Evolutionary conservation across 2,888 invertebrate genomes (phyloP), one percentile per base, ranked within the genome.

Genomic region (Caenorhabditis sulstoni): DNA sequence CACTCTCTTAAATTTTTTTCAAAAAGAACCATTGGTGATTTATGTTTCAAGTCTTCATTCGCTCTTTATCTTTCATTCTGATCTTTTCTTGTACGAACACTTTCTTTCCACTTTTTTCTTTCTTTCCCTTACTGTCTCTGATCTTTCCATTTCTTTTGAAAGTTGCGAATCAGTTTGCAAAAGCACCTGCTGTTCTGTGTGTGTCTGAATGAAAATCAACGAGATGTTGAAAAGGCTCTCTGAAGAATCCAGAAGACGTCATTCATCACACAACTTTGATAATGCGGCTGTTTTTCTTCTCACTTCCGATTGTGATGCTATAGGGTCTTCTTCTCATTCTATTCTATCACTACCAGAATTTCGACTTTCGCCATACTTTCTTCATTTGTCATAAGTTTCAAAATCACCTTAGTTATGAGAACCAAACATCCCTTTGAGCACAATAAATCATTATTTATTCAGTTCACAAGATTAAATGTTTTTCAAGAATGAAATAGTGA

Each of bases 221-320:
- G n/a, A n/a, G n/a, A n/a, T n/a, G n/a, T n/a, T n/a, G n/a, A n/a
- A n/a, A n/a, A n/a, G n/a, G n/a, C n/a, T n/a, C n/a, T n/a, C n/a
- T n/a, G n/a, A n/a, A n/a, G n/a, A n/a, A n/a, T n/a, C n/a, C n/a
- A n/a, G n/a, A n/a, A n/a, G n/a, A n/a, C n/a, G n/a, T n/a, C n/a
- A n/a, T n/a, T n/a, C n/a, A n/a, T n/a, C n/a, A n/a, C n/a, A n/a
- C n/a, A n/a, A n/a, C n/a, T n/a, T n/a, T n/a, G n/a, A n/a, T 29
- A 29, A 29, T 29, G 29, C 29, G 7, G 7, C 29, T 29, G 29
- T 29, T 29, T 29, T 59, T 65, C 50, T 66, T 79, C 73, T 79
- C 73, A 67, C 71, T 73, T 67, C 61, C 53, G 44, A 78, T 68
- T 79, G 79, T 79, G 79, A 79, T 79, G 58, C 67, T 62, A 67